A percentile compares a stretch with the other conserved stretches of the same genome.
These are phyloP conservation scores for Lasioglossum morio DNA, from an alignment of 2,888 invertebrate genomes.

Conservation along the genomic window DNA sequence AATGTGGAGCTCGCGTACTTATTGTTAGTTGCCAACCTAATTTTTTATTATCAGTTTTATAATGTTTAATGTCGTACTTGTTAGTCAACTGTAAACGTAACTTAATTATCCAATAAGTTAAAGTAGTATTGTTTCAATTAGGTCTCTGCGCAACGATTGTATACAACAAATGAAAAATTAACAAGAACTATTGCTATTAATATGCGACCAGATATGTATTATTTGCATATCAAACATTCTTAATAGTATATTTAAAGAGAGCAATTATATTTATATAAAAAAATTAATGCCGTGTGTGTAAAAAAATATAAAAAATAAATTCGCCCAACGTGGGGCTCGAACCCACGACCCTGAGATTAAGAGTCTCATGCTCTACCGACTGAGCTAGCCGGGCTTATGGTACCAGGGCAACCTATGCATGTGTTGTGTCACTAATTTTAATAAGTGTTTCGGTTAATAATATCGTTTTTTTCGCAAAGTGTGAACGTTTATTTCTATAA, in stretches of 20 bases:
- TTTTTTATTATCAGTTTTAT: background rate
- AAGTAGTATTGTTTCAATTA: background rate
- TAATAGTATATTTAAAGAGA: background rate
- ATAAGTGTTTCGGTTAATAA: too few species aligned
- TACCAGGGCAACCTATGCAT: too few species aligned
- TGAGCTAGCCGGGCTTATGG: conserved; percentile 78
- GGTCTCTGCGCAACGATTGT: background rate
- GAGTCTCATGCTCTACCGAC: conserved; percentile 82
- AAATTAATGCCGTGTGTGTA: background rate
- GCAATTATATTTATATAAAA: background rate
- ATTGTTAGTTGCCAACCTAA: too few species aligned
- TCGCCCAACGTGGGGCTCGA: conserved; percentile 82
- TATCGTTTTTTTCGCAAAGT: too few species aligned
- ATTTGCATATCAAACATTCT: background rate
- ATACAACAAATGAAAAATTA: background rate
- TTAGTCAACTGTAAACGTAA: background rate
- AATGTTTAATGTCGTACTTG: background rate
- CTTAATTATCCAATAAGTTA: background rate
- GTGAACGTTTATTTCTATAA: too few species aligned
- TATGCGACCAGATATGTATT: background rate
- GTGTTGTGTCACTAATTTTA: too few species aligned
- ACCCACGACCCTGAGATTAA: conserved; percentile 83
- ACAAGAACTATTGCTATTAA: background rate
- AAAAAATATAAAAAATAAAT: conserved; percentile 52
- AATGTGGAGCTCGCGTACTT: too few species aligned